Conservation (phyloP, 2,888 invertebrate genomes). For the Drosophila maculinotata region DNA sequence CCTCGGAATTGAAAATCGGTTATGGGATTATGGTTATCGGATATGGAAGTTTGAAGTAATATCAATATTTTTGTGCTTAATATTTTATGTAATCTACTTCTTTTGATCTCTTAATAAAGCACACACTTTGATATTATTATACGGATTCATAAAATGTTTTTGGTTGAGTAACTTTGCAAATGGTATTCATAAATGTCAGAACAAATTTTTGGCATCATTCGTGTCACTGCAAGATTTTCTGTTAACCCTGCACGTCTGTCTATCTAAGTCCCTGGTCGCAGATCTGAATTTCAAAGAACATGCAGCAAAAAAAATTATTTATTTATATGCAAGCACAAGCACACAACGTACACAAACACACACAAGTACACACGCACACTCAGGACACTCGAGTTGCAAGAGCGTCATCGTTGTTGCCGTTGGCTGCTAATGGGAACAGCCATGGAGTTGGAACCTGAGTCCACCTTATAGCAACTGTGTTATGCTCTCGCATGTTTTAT, state of each 20-base stretch:
- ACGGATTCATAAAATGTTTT: background rate
- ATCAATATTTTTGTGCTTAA: too few species aligned
- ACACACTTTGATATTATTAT: slow-evolving; percentile 1
- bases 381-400: slow-evolving; percentile 54
- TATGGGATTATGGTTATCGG: too few species aligned
- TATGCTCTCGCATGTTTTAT: slow-evolving; percentile 78
- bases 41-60: too few species aligned
- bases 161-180: slow-evolving; percentile 27
- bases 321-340: slow-evolving; percentile 66
- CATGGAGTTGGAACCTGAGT: slow-evolving; percentile 29
- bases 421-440: slow-evolving; percentile 62
- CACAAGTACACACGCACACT: slow-evolving; percentile 9
- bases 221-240: slow-evolving; percentile 10
- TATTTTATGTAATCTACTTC: slow-evolving; percentile 1
- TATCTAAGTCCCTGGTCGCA: slow-evolving; percentile 5
- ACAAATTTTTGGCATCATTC: slow-evolving; percentile 19
- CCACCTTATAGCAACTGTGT: slow-evolving; percentile 57
- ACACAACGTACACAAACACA: slow-evolving; percentile 15
- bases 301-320: slow-evolving; percentile 57
- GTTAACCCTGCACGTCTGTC: slow-evolving; percentile 5
- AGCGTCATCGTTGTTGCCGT: slow-evolving; percentile 28
- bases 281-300: slow-evolving; percentile 56
- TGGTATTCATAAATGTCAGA: slow-evolving; percentile 48
- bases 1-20: too few species aligned
- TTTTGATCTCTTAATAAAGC: background rate